Evolutionary conservation across 2,888 invertebrate species (phyloP).

Genomic region (Rosalia funebris): DNA sequence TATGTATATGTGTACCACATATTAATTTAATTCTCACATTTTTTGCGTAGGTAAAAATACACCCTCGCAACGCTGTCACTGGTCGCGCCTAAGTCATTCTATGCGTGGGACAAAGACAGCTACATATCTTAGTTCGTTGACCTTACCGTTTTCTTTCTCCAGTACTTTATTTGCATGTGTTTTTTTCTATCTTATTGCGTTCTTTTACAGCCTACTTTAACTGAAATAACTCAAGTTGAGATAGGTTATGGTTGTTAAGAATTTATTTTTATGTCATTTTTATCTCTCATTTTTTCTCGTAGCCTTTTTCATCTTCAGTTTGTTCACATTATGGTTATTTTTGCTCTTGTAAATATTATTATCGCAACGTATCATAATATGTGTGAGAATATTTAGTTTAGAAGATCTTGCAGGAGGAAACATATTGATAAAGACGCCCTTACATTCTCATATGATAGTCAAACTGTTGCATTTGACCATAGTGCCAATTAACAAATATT

Average conservation of each 20-base stretch:
- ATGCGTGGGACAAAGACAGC: slow-evolving; percentile 63
- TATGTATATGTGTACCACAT: no score
- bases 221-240: slow-evolving; percentile 64
- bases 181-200: slow-evolving; percentile 64
- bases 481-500: no score
- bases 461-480: no score
- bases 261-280: slow-evolving; percentile 55
- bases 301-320: slow-evolving; percentile 37
- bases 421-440: no score
- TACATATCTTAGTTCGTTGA: slow-evolving; percentile 63
- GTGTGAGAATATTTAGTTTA: neutral
- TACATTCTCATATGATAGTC: no score
- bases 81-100: slow-evolving; percentile 46
- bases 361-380: slow-evolving; percentile 17
- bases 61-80: slow-evolving; percentile 44
- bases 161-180: slow-evolving; percentile 66
- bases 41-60: slow-evolving; percentile 5
- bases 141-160: slow-evolving; percentile 64
- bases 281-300: slow-evolving; percentile 33
- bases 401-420: neutral
- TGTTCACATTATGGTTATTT: slow-evolving; percentile 42
- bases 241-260: slow-evolving; percentile 63
- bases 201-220: slow-evolving; percentile 64
- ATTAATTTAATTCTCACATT: no score
- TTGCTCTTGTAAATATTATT: slow-evolving; percentile 36